Evolutionary conservation across 2,888 invertebrate genomes (phyloP).

Genomic region (Agonopterix arenella): DNA sequence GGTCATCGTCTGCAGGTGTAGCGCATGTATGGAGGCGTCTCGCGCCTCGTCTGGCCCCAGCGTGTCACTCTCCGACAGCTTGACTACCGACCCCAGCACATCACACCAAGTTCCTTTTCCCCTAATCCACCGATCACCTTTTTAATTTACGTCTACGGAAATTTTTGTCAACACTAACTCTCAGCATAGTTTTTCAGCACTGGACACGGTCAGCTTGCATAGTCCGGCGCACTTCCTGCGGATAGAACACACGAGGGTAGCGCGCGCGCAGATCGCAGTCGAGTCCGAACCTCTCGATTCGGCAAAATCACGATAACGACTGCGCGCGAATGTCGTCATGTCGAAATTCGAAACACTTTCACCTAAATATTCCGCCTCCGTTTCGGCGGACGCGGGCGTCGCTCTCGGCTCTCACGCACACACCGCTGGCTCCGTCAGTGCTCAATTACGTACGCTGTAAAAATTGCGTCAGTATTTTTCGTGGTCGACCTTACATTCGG

Average conservation of each 20-base stretch:
- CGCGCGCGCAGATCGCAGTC: slow-evolving; percentile 38
- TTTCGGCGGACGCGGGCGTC: slow-evolving; percentile 76
- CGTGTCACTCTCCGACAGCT: slow-evolving; percentile 65
- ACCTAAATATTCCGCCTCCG: slow-evolving; percentile 77
- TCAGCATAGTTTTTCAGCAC: slow-evolving; percentile 66
- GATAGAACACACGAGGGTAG: slow-evolving; percentile 37
- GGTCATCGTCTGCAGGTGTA: slow-evolving; percentile 70
- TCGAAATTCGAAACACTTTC: slow-evolving; percentile 78
- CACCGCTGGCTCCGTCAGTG: slow-evolving; percentile 56
- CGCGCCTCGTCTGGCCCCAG: slow-evolving; percentile 64
- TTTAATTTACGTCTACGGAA: slow-evolving; percentile 65
- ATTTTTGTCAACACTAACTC: slow-evolving; percentile 56
- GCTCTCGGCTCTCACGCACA: slow-evolving; percentile 73
- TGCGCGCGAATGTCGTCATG: slow-evolving; percentile 77
- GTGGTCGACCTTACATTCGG: slow-evolving; percentile 66
- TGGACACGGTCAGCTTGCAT: slow-evolving; percentile 50
- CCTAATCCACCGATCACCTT: slow-evolving; percentile 58
- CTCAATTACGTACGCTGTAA: slow-evolving; percentile 74
- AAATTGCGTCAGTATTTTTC: slow-evolving; percentile 77
- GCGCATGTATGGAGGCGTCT: slow-evolving; percentile 60
- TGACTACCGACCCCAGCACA: slow-evolving; percentile 53
- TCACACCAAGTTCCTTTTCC: slow-evolving; percentile 56
- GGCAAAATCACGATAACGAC: slow-evolving; percentile 77
- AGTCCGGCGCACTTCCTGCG: slow-evolving; percentile 56
- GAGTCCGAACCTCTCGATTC: slow-evolving; percentile 67